These are phyloP conservation scores for Ceramica pisi DNA, from an alignment of 2,888 invertebrate genomes.

Conservation along the genomic window DNA sequence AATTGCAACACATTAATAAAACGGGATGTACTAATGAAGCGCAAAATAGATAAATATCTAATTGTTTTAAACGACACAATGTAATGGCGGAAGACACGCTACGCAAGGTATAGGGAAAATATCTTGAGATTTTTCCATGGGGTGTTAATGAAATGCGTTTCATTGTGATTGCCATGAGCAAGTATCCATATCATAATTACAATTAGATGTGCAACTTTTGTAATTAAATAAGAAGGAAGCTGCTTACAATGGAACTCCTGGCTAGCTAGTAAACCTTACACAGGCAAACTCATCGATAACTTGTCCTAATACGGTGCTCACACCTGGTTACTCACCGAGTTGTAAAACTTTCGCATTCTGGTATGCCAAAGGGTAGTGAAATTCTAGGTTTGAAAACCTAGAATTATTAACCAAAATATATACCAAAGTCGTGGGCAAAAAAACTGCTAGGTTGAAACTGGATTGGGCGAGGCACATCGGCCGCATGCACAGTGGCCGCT, in stretches of 20 bases:
- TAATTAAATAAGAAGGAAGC: background rate
- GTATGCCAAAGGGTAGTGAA: no score
- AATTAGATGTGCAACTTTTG: background rate
- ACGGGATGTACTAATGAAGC: slow-evolving; percentile 13
- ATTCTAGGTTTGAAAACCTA: no score
- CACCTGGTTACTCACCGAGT: no score
- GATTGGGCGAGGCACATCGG: no score
- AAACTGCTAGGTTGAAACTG: no score
- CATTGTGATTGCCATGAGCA: background rate
- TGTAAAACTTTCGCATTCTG: no score
- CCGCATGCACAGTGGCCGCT: no score
- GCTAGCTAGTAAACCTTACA: background rate
- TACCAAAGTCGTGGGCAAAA: no score
- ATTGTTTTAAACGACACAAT: slow-evolving; percentile 38
- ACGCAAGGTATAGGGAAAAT: slow-evolving; percentile 46
- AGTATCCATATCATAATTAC: background rate
- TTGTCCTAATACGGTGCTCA: no score
- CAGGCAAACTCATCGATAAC: no score
- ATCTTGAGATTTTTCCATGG: slow-evolving; percentile 51
- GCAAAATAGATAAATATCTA: slow-evolving; percentile 33
- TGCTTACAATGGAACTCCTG: background rate
- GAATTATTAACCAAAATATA: no score
- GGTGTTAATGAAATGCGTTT: slow-evolving; percentile 19
- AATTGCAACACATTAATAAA: slow-evolving; percentile 30
- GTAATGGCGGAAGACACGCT: slow-evolving; percentile 56